Evolutionary conservation across 2,797 vertebrate genomes (phyloP).

Genomic region (Fistularia commersonii): DNA sequence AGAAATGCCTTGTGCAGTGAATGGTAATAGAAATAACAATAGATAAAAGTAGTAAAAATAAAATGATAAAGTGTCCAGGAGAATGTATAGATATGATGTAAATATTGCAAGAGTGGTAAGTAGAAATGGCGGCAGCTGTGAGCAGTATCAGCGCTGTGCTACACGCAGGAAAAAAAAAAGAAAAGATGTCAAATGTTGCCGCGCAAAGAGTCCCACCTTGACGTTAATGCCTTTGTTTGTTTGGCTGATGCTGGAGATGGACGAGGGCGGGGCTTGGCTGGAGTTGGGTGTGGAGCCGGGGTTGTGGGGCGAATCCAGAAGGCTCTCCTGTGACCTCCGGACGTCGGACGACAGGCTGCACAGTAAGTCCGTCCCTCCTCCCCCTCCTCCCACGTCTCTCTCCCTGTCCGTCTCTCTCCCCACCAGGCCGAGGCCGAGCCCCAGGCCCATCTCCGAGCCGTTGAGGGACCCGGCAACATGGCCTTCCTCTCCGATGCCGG

Average conservation of each 20-base stretch:
- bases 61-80: too few species aligned
- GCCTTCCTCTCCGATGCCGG: slow-evolving; percentile 92
- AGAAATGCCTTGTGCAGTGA: too few species aligned
- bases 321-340: slow-evolving; percentile 92
- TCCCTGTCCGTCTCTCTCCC: slow-evolving; percentile 69
- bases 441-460: slow-evolving; percentile 85
- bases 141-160: too few species aligned
- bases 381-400: slow-evolving; percentile 61
- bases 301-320: slow-evolving; percentile 82
- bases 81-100: too few species aligned
- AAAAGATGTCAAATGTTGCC: not conserved
- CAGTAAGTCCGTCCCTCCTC: slow-evolving; percentile 90
- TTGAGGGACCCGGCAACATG: slow-evolving; percentile 88
- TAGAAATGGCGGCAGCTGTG: too few species aligned
- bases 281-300: slow-evolving; percentile 48
- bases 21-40: too few species aligned
- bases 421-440: slow-evolving; percentile 67
- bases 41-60: too few species aligned
- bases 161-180: not conserved
- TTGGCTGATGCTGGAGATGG: slow-evolving; percentile 97
- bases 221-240: slow-evolving; percentile 97
- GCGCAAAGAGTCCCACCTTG: slow-evolving; percentile 59
- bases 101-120: too few species aligned
- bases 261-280: slow-evolving; percentile 82
- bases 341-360: slow-evolving; percentile 92